Evolutionary conservation across 2,113 vertebrate species (phyloP).

Genomic region (Sinocyclocheilus anshuiensis): DNA sequence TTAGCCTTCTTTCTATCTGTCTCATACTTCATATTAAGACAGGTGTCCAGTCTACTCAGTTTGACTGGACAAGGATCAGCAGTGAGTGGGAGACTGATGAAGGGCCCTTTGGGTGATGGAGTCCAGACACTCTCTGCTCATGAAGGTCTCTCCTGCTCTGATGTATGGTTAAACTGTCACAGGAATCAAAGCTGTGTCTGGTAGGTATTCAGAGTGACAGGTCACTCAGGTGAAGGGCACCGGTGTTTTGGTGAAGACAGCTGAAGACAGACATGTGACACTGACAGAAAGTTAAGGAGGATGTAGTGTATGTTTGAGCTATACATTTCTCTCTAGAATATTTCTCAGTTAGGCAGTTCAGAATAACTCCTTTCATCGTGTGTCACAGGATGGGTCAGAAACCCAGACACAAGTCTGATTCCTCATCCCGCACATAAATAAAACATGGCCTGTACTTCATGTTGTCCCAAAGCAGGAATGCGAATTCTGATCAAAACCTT

Average conservation of each 20-base stretch:
- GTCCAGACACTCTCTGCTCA: slow-evolving; percentile 38
- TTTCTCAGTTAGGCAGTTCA: not conserved
- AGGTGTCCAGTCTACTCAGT: slow-evolving; percentile 48
- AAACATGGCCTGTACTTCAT: not conserved
- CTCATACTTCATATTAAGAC: slow-evolving; percentile 31
- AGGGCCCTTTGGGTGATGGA: slow-evolving; percentile 46
- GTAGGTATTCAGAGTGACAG: slow-evolving; percentile 47
- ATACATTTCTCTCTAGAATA: not conserved
- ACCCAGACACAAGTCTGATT: not conserved
- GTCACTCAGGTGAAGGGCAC: slow-evolving; percentile 46
- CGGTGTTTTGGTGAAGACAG: slow-evolving; percentile 46
- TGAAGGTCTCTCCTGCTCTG: slow-evolving; percentile 39
- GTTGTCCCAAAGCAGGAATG: slow-evolving; percentile 24
- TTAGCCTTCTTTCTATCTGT: not conserved
- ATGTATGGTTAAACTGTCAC: slow-evolving; percentile 49
- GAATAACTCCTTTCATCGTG: not conserved
- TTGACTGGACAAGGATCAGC: slow-evolving; percentile 49
- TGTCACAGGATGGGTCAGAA: not conserved
- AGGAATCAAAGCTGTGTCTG: slow-evolving; percentile 28
- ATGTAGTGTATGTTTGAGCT: not conserved
- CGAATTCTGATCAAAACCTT: slow-evolving; percentile 30
- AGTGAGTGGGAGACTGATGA: slow-evolving; percentile 53
- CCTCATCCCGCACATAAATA: not conserved
- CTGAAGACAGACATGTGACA: slow-evolving; percentile 33
- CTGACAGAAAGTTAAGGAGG: slow-evolving; percentile 29